Conservation (phyloP, 2,113 vertebrate species). For the Ploceus nigricollis region DNA sequence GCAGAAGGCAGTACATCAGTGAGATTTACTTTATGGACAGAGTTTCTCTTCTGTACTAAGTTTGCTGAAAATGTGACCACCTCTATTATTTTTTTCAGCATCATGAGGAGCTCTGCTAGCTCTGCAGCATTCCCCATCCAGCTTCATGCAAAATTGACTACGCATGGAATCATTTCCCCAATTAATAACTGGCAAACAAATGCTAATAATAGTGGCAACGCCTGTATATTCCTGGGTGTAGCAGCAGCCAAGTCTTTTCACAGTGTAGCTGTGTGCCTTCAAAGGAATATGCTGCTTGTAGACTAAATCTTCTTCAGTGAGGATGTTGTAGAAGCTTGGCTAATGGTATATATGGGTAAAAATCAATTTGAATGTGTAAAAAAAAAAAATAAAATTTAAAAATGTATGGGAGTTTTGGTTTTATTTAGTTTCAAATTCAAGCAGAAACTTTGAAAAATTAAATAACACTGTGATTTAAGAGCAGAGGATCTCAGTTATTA, state of each 20-base stretch:
- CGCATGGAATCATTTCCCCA: background rate
- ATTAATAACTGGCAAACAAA: background rate
- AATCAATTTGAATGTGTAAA: background rate
- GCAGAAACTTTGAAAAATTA: background rate
- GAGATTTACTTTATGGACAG: background rate
- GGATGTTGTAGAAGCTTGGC: background rate
- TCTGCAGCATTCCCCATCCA: background rate
- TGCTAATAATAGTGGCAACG: background rate
- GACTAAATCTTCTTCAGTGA: background rate
- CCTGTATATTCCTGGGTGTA: background rate
- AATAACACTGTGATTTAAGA: background rate
- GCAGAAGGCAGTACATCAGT: background rate
- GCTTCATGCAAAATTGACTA: background rate
- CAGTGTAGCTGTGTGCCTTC: background rate
- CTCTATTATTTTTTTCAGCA: background rate
- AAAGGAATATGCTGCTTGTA: background rate
- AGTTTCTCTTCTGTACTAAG: background rate
- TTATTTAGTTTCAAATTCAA: background rate
- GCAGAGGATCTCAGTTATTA: background rate
- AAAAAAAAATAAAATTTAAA: background rate
- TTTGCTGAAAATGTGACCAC: background rate
- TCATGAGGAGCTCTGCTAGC: background rate
- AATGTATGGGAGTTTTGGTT: background rate
- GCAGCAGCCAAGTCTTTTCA: background rate
- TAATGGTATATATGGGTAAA: background rate